Conservation (phyloP, 2,113 vertebrate genomes). For the Tragulus kanchil region DNA sequence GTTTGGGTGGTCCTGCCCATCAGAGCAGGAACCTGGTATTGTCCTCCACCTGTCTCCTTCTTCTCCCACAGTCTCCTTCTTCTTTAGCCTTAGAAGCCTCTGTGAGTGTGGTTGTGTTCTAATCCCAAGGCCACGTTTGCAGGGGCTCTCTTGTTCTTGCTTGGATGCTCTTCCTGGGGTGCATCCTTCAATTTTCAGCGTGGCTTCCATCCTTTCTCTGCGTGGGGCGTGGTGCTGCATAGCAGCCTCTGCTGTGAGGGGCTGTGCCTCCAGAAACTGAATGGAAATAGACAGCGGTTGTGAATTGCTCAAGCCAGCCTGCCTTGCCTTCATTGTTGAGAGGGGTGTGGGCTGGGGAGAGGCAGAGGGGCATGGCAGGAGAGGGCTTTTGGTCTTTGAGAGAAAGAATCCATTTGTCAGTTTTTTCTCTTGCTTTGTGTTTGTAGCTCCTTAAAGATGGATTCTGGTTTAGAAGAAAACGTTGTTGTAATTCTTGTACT, state of each 20-base stretch:
- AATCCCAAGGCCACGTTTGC: not conserved
- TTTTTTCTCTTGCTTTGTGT: constrained; percentile 65
- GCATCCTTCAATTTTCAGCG: not conserved
- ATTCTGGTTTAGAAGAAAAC: constrained; percentile 11
- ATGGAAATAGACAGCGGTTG: not conserved
- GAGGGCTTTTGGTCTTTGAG: not conserved
- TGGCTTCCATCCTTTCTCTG: constrained; percentile 48
- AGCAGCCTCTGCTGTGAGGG: not conserved
- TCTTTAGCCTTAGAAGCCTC: not conserved
- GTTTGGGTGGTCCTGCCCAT: not conserved
- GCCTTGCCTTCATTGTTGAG: constrained; percentile 67
- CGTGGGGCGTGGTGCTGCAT: constrained; percentile 55
- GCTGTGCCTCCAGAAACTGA: constrained; percentile 33
- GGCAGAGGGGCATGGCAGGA: not conserved
- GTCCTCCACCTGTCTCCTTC: not conserved
- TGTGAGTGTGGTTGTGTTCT: not conserved
- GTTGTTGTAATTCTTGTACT: not conserved
- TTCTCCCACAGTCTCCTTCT: not conserved
- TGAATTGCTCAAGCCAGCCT: constrained; percentile 55
- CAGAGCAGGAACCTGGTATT: not conserved
- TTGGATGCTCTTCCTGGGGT: not conserved
- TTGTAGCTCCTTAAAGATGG: not conserved
- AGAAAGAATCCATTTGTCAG: constrained; percentile 45
- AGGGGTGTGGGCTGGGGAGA: not conserved
- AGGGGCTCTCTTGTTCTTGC: not conserved